Percentiles rank a stretch among this genome's conserved stretches.
Evolutionary conservation across 2,888 invertebrate species (phyloP).

Genomic region (Glomeris marginata): DNA sequence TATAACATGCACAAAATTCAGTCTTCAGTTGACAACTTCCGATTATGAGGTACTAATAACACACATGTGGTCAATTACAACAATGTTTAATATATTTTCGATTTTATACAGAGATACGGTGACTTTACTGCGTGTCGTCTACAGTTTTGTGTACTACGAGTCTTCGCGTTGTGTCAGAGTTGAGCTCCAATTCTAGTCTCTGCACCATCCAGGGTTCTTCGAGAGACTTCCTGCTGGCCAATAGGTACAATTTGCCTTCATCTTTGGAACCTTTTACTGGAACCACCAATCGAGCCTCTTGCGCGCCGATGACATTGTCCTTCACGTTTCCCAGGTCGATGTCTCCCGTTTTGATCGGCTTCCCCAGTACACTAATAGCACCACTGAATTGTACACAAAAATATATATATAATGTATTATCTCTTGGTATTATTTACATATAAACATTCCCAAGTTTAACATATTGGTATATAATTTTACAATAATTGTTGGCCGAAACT

Average conservation of each 20-base stretch:
- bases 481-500: no score
- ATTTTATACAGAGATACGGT: no score
- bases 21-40: no score
- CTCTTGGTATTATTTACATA: no score
- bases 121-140: no score
- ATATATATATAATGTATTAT: conserved; percentile 1
- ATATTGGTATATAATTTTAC: no score
- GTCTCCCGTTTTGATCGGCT: conserved; percentile 9
- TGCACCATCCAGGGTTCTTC: conserved; percentile 8
- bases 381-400: not conserved
- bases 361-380: conserved; percentile 10
- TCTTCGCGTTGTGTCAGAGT: not conserved
- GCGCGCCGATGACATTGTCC: conserved; percentile 4
- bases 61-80: no score
- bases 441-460: no score
- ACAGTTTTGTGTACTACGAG: conserved; percentile 4
- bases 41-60: no score
- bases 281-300: conserved; percentile 7
- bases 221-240: conserved; percentile 6
- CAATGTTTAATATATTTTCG: no score
- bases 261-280: conserved; percentile 13
- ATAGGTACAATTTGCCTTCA: conserved; percentile 10
- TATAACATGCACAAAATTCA: no score
- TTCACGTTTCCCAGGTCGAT: conserved; percentile 10
- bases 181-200: conserved; percentile 4